Evolutionary conservation across 2,888 invertebrate genomes (phyloP), one percentile per base, ranked within the genome.

Genomic region (Trachelus tabidus): DNA sequence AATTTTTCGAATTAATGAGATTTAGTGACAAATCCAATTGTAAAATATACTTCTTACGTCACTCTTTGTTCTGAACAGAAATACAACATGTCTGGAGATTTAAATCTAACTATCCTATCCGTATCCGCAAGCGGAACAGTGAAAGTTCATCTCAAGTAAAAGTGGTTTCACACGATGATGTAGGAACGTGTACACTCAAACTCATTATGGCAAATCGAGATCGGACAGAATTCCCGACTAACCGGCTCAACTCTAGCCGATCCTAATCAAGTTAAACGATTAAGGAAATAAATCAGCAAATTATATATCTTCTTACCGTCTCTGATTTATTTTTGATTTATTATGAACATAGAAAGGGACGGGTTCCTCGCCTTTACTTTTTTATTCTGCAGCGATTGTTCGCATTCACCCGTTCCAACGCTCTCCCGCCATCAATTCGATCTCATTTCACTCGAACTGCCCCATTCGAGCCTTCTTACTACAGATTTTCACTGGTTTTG

Each of bases 61-160:
- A 23, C 23, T 23, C 56, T 56, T 56, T 56, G 56, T 9, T 56
- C 23, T 12, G 3, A 30, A 71, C 71, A 71, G 15, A 34, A 31
- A 23, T 34, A n/a, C 3, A 33, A 12, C 12, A 71, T 33, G 40
- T 71, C 83, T 82, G 79, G 80, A 83, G 85, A 86, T 83, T 76
- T 80, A 81, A 85, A 85, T 84, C 81, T 80, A 79, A 77, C 81
- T 76, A 80, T 83, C 83, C 81, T 81, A 81, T 79, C 80, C 40
- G 87, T 82, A 85, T 86, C 87, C 82, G 81, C 83, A 82, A 88
- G 86, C 87, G 87, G 86, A 89, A 87, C 87, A 89, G 90, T 89
- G 90, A 90, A 90, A 90, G 90, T 89, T 82, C 84, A 87, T 86
- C 84, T 76, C 82, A 83, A 82, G 90, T 90, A 90, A 90, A 90